Evolutionary conservation across 2,797 vertebrate genomes (phyloP).

Genomic region (Lateolabrax maculatus): DNA sequence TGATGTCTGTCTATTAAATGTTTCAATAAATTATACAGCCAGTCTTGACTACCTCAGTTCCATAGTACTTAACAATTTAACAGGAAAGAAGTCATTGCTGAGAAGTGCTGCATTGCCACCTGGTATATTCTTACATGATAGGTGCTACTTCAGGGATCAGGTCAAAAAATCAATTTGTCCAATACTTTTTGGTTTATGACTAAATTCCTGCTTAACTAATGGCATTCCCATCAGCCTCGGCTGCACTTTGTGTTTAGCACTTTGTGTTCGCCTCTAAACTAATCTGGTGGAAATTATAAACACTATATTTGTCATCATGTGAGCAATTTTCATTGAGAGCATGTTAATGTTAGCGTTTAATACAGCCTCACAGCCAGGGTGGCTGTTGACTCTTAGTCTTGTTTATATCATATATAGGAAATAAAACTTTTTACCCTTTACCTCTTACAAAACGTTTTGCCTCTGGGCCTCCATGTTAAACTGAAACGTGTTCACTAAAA

Average conservation of each 20-base stretch:
- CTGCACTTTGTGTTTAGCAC: not conserved
- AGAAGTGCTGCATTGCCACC: not conserved
- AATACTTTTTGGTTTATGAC: too few species aligned
- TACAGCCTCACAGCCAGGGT: not conserved
- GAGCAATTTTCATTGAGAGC: not conserved
- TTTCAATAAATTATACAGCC: not conserved
- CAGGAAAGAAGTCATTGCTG: not conserved
- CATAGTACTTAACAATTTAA: not conserved
- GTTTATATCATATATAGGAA: not conserved
- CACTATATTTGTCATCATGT: not conserved
- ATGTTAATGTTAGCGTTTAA: not conserved
- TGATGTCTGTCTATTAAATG: not conserved
- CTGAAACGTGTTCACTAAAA: constrained; percentile 1
- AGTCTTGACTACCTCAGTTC: not conserved
- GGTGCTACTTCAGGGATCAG: not conserved
- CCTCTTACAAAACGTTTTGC: not conserved
- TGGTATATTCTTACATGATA: not conserved
- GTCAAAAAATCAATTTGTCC: not conserved
- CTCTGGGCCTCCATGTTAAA: constrained; percentile 20
- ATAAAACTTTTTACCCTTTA: constrained; percentile 20
- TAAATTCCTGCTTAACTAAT: not conserved
- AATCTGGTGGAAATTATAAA: not conserved
- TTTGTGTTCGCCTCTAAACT: too few species aligned
- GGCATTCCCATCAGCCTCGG: not conserved
- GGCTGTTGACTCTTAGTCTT: not conserved